Evolutionary conservation across 1,140 invertebrate genomes (phyloP), one percentile per base, ranked within the genome.

Genomic region (Helicoverpa zea): DNA sequence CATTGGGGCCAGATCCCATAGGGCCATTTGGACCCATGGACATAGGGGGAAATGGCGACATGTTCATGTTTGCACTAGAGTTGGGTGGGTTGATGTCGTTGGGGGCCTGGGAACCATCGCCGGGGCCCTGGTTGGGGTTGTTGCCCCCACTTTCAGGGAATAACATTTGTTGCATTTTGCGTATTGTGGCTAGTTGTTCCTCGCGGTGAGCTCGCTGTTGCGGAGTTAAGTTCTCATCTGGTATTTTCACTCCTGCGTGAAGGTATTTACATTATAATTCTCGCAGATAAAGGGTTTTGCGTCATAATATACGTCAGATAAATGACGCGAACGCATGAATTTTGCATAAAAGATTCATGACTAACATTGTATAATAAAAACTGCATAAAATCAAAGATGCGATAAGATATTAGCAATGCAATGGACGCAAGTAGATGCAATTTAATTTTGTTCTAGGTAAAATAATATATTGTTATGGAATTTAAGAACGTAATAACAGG

Each of bases 161-260:
- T 47, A 99, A 95, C 95, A 99, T 97, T 90, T 98, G 97, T 85
- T 99, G 97, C 96, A 99, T 98, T 96, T 99, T 98, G 72, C 98
- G 96, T 80, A 99, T 96, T 54, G 97, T 98, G 5, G 98, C 98
- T 30, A 99, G 95, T 86, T 99, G 98, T 91, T 98, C 98, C 94
- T 99, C 98, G 75, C 99, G 96, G 88, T 99, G 98, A 78, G 99
- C 98, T 72, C 98, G 96, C 93, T 99, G 99, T 94, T 99, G 98
- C 30, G 98, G 98, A 74, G 99, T 99, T 83, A 99, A 96, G 95
- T 99, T 99, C 96, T 99, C 98, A 95, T 99, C 98, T 80, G 98
- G 98, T 87, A 99, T 97, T 96, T 98, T 98, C 12, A 98, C 97
- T 88, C 97, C 97, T 95, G 96, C 66, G 29, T 9, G 29, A 52